Conservation (phyloP, 2,797 vertebrate genomes). For the Sardinella longiceps region DNA sequence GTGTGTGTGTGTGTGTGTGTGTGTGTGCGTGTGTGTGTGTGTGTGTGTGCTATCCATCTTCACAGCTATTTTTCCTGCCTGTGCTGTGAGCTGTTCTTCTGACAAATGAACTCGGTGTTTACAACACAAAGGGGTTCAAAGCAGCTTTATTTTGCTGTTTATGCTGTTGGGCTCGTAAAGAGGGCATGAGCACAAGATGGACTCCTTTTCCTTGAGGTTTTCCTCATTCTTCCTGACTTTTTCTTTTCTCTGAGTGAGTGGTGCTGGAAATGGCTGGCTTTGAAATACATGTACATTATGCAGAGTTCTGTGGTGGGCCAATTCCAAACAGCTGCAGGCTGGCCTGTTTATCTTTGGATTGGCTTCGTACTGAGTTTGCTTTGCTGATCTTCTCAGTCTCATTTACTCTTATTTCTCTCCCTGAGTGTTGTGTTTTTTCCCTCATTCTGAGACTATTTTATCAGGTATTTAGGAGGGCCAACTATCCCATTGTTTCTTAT, state of each 20-base stretch:
- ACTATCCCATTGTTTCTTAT: not conserved
- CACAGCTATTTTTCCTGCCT: not conserved
- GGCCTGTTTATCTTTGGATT: constrained; percentile 41
- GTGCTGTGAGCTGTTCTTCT: not conserved
- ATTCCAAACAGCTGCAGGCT: constrained; percentile 55
- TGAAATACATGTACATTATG: not conserved
- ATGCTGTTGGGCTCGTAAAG: not conserved
- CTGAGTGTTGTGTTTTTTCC: not conserved
- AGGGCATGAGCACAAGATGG: not conserved
- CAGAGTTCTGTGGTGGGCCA: constrained; percentile 30
- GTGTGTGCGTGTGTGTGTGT: too few species aligned
- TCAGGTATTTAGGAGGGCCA: not conserved
- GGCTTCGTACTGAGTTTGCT: not conserved
- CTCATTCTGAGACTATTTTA: not conserved
- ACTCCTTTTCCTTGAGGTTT: not conserved
- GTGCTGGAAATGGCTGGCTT: not conserved
- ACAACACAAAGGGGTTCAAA: not conserved
- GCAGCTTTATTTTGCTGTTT: not conserved
- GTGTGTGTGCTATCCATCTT: constrained; percentile 55
- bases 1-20: constrained; percentile 58
- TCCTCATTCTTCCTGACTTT: not conserved
- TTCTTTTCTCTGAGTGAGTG: too few species aligned
- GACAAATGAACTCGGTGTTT: not conserved
- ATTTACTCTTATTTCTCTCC: not conserved
- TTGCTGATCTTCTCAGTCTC: not conserved